Evolutionary conservation across 2,888 invertebrate species (phyloP), one percentile per base, ranked within the genome.

Genomic region (Cremastinae sp.): DNA sequence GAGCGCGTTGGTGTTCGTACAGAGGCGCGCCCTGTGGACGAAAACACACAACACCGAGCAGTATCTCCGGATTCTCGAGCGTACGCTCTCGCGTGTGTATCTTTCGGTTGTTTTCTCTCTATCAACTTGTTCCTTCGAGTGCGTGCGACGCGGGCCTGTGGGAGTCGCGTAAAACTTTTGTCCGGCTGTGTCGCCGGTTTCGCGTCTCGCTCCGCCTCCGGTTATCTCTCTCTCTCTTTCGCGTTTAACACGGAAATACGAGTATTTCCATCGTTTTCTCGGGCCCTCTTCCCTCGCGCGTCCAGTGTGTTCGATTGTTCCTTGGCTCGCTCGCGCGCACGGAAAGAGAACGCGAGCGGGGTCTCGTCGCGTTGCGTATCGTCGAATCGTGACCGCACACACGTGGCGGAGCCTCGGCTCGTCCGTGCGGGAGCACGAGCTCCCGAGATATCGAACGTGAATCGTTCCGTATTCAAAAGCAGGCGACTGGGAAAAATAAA

Each of bases 261-360:
- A 28, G 58, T 66, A 51, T 47, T 62, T 64, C 75, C 41, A 45
- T 70, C 51, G 45, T 74, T 64, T 59, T 61, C 53, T 51, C 65
- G 28, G 0, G 45, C 47, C 51, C 49, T 49, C 53, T 59, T 58
- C 34, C 34, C 58, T 47, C 54, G 64, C 56, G 66, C 71, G 53
- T 14, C 28, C 28, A 28, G 28, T 28, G 28, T 28, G 5, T 28
- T 49, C 12, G 16, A 45, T 28, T 58, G n/a, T 18, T 22, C 14
- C 9, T 49, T 49, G 10, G 20, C 34, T 38, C 12, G 2, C 22
- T 4, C 2, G 10, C 9, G 3, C 9, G 3, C 5, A 3, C 28
- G 2, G 5, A 28, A 28, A 3, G 28, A 28, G 28, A 28, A 5
- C 5, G 5, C 28, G 28, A 28, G n/a, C n/a, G n/a, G n/a, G n/a